Evolutionary conservation across 2,113 vertebrate species (phyloP), one percentile per base, ranked within the genome.

Genomic region (Archilochus colubris): DNA sequence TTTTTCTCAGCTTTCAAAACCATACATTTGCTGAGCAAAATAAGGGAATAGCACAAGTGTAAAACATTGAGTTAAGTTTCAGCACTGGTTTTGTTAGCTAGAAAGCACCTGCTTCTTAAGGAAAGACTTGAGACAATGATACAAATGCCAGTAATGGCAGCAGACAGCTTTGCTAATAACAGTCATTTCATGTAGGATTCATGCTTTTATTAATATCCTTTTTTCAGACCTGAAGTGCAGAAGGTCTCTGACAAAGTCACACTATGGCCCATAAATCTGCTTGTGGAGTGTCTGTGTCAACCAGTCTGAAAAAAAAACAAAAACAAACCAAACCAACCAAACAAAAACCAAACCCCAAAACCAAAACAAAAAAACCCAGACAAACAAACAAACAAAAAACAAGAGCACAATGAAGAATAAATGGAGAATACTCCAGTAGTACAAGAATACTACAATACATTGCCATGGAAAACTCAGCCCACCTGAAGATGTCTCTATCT

Each of bases 121-220:
- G 77, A 86, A 81, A 84, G 8, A 66, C 83, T 96, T 94, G 62
- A 93, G 94, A 92, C 55, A 88, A 84, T 61, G 27, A 72, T 62
- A 92, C 9, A 77, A 93, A 92, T 53, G 40, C 62, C 76, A 92
- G 44, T 50, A 92, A 84, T 86, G 33, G 64, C 88, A 94, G 53
- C 31, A 86, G 86, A 83, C 82, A 83, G 61, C 36, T 91, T 77
- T 85, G 63, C 63, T 93, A 96, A 93, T 91, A 90, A 78, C 74
- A 87, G 76, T 63, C 20, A 68, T 70, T 89, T 96, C 79, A 81
- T 75, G 73, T 54, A 92, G 53, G 66, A 82, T 79, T 72, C 62
- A 72, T 50, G 25, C 9, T 58, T 92, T 78, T 86, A 79, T 84
- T 69, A 84, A 66, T 9, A 7, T 61, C 55, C 23, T 75, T 6